phyloP scores from a whole-genome alignment of 2,797 vertebrate species.

The Mus minutoides region DNA sequence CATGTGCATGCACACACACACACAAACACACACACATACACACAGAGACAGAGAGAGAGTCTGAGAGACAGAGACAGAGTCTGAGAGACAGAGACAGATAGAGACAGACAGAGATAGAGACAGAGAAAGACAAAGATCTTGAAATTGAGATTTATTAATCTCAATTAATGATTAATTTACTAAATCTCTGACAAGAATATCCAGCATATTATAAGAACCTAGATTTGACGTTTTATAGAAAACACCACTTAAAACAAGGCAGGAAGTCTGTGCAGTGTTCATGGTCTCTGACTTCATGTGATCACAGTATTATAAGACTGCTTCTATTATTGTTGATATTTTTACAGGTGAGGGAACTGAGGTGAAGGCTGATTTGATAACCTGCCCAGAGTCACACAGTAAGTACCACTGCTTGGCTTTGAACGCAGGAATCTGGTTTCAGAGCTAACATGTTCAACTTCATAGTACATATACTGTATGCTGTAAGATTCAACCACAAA shows the following conservation, averaged over 20 bases:
- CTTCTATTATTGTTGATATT: not conserved
- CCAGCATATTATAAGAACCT: not conserved
- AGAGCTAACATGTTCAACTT: not conserved
- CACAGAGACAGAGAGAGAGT: not conserved
- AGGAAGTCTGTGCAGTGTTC: not conserved
- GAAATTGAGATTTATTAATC: not conserved
- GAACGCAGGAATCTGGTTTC: not conserved
- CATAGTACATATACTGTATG: not conserved
- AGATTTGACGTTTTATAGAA: not conserved
- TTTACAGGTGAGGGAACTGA: not conserved
- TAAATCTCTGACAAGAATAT: not conserved
- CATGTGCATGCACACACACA: no score
- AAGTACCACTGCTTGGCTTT: not conserved
- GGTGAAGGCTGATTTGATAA: not conserved
- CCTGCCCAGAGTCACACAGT: not conserved
- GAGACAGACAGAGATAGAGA: not conserved
- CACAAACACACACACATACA: no score
- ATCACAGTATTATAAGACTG: not conserved
- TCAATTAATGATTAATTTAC: no score
- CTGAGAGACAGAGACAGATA: not conserved
- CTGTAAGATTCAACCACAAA: not conserved
- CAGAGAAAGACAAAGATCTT: not conserved
- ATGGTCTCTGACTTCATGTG: not conserved
- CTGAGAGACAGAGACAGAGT: not conserved
- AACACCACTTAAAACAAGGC: not conserved